Conservation (phyloP, 2,888 invertebrate species). For the Ramazzottius varieornatus region DNA sequence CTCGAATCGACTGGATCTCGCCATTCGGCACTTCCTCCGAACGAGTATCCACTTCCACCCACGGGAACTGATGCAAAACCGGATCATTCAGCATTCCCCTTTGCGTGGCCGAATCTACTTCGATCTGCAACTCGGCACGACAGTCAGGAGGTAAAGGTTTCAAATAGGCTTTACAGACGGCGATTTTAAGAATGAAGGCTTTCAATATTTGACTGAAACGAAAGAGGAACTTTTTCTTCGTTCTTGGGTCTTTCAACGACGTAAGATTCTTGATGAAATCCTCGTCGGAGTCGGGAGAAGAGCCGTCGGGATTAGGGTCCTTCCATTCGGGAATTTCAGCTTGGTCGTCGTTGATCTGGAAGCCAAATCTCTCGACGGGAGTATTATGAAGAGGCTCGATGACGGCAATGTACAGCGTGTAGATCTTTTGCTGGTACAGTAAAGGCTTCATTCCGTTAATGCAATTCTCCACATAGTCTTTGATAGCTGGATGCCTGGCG, state of each 20-base stretch:
- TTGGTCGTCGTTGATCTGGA: too few relatives aligned
- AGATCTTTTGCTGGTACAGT: neutral
- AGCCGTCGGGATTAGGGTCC: too few relatives aligned
- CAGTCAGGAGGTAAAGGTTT: neutral
- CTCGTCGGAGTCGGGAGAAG: too few relatives aligned
- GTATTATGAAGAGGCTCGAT: neutral
- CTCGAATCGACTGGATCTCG: neutral
- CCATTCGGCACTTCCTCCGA: neutral
- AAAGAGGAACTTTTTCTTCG: neutral
- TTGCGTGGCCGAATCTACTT: neutral
- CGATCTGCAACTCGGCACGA: neutral
- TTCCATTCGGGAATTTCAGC: too few relatives aligned
- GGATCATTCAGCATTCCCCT: neutral
- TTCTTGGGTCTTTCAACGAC: too few relatives aligned
- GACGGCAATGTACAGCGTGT: neutral
- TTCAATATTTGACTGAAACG: neutral
- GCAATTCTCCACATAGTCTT: neutral
- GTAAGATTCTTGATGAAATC: too few relatives aligned
- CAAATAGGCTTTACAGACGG: neutral
- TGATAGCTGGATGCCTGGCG: neutral
- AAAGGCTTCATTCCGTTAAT: neutral
- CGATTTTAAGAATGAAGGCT: neutral
- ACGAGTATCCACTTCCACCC: neutral
- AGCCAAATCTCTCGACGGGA: neutral
- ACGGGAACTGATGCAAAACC: neutral